Percentiles rank a stretch among this genome's conserved stretches.
Conservation (phyloP, 2,888 invertebrate species). For the Hedychridium roseum region DNA sequence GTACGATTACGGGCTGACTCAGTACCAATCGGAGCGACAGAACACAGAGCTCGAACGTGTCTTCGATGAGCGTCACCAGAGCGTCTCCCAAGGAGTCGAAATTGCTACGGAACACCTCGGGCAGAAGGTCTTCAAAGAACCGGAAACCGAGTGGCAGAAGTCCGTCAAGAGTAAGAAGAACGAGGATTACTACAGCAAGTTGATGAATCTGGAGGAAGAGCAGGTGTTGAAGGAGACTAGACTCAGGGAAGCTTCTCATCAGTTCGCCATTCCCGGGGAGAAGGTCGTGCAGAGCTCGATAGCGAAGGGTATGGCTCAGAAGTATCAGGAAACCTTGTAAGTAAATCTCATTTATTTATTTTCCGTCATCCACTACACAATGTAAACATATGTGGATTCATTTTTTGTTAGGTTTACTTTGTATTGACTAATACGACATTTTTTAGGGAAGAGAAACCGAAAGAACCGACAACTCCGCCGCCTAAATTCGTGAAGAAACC, state of each 20-base stretch:
- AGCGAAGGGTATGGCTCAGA: conserved; percentile 87
- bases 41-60: conserved; percentile 87
- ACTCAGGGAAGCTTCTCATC: conserved; percentile 79
- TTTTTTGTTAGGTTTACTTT: not conserved
- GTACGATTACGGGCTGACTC: conserved; percentile 88
- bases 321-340: conserved; percentile 86
- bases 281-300: conserved; percentile 78
- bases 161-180: conserved; percentile 81
- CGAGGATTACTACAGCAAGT: conserved; percentile 83
- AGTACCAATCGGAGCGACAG: conserved; percentile 83
- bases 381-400: not conserved
- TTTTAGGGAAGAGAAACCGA: conserved; percentile 70
- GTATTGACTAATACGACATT: not conserved
- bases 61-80: conserved; percentile 84
- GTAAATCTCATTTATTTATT: conserved; percentile 58
- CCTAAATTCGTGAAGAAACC: conserved; percentile 60
- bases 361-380: not conserved
- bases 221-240: conserved; percentile 84
- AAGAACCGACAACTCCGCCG: conserved; percentile 62
- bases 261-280: conserved; percentile 86
- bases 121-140: conserved; percentile 73
- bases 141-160: conserved; percentile 87
- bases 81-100: conserved; percentile 71
- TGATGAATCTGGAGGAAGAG: conserved; percentile 84
- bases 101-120: conserved; percentile 68